phyloP scores from a whole-genome alignment of 2,797 vertebrate genomes.

The Peromyscus melanophrys region DNA sequence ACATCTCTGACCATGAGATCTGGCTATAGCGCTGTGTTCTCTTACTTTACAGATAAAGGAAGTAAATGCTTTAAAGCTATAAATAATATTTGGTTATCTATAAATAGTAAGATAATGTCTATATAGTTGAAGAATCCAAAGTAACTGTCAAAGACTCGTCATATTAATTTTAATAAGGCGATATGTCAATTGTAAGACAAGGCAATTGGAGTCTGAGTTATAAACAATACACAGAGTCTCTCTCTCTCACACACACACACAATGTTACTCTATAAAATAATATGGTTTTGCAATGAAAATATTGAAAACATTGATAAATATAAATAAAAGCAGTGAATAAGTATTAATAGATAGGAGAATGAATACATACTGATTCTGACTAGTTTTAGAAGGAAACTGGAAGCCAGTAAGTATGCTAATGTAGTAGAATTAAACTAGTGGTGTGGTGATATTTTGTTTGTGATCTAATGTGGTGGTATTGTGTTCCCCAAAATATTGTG shows the following conservation, averaged over 20 bases:
- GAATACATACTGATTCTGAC: neutral
- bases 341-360: constrained; percentile 5
- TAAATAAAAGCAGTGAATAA: constrained; percentile 37
- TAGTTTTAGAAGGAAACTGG: neutral
- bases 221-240: constrained; percentile 37
- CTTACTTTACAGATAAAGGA: neutral
- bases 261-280: neutral
- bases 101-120: constrained; percentile 16
- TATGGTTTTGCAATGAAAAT: constrained; percentile 55
- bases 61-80: constrained; percentile 22
- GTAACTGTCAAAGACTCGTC: neutral
- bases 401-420: constrained; percentile 10
- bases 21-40: neutral
- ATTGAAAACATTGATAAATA: constrained; percentile 19
- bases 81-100: constrained; percentile 35
- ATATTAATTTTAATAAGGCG: neutral
- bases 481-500: too few species aligned
- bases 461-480: too few species aligned
- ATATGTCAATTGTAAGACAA: constrained; percentile 4
- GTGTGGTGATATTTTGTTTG: too few species aligned
- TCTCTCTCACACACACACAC: neutral
- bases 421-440: neutral
- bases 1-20: neutral
- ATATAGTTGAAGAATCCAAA: constrained; percentile 20
- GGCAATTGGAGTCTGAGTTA: neutral